Percentiles rank a stretch among this genome's conserved stretches.
phyloP scores from a whole-genome alignment of 2,797 vertebrate species.

The Halcyon smyrnensis region DNA sequence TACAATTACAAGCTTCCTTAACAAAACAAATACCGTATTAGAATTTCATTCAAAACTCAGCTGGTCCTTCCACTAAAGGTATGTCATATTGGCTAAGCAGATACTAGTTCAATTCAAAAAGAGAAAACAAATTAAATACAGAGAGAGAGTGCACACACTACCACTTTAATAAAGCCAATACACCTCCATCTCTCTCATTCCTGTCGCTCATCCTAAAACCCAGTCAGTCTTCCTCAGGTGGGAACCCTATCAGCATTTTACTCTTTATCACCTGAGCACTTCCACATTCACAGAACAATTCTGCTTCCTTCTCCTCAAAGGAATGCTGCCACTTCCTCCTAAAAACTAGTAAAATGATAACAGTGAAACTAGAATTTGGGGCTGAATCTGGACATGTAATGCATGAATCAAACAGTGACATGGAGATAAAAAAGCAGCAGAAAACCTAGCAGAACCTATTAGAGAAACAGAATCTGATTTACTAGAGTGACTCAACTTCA shows the following conservation, averaged over 20 bases:
- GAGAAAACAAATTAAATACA: too few species aligned
- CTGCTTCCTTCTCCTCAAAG: background rate
- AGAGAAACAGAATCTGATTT: background rate
- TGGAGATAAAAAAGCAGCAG: background rate
- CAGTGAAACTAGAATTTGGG: background rate
- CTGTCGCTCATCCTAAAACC: background rate
- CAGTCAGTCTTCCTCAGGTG: background rate
- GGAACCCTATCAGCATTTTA: background rate
- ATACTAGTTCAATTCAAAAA: background rate
- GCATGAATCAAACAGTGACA: background rate
- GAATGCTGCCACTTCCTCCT: background rate
- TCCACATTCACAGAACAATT: background rate
- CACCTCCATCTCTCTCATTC: background rate
- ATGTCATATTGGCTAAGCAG: background rate
- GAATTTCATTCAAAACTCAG: background rate
- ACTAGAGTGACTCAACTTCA: background rate
- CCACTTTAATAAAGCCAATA: background rate
- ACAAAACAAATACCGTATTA: background rate
- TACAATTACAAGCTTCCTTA: background rate
- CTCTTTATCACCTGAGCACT: background rate
- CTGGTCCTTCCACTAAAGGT: background rate
- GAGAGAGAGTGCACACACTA: too few species aligned
- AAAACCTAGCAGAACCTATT: background rate
- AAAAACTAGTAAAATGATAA: background rate
- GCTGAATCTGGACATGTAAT: background rate